phyloP scores from a whole-genome alignment of 2,888 invertebrate genomes.

The Stomorhina lunata region DNA sequence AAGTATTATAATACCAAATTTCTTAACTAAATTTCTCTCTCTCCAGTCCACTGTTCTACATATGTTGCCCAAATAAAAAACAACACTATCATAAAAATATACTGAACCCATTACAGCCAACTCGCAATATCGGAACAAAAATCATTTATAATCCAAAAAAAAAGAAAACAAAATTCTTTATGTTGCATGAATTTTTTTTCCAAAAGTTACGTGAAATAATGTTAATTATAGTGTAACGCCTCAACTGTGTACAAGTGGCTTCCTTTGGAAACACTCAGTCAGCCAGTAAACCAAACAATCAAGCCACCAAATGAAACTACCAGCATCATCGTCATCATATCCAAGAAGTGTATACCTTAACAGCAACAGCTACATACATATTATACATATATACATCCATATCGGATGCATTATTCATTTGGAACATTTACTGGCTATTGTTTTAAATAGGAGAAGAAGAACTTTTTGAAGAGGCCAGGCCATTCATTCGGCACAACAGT shows the following conservation, averaged over 20 bases:
- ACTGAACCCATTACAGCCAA: constrained; percentile 16
- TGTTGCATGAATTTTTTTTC: constrained; percentile 9
- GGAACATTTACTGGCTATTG: constrained; percentile 18
- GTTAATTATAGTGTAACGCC: constrained; percentile 61
- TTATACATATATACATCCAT: too few species aligned
- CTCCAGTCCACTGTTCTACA: background rate
- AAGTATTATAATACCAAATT: background rate
- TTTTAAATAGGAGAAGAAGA: constrained; percentile 15
- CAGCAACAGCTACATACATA: constrained; percentile 1
- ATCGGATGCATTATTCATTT: background rate
- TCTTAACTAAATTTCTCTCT: background rate
- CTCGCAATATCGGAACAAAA: constrained; percentile 16
- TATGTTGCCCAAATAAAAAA: constrained; percentile 6
- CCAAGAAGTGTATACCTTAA: too few species aligned
- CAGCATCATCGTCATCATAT: background rate
- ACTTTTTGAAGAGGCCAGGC: constrained; percentile 13
- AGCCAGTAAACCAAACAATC: background rate
- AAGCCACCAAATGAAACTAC: background rate
- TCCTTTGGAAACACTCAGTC: background rate
- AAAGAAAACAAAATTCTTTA: background rate
- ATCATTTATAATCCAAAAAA: constrained; percentile 15
- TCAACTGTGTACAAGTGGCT: constrained; percentile 23
- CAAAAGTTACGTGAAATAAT: constrained; percentile 54
- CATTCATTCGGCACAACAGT: constrained; percentile 35
- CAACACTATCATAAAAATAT: constrained; percentile 1